Evolutionary conservation across 2,888 invertebrate genomes (phyloP).

Genomic region (Sylvicola cinctus): DNA sequence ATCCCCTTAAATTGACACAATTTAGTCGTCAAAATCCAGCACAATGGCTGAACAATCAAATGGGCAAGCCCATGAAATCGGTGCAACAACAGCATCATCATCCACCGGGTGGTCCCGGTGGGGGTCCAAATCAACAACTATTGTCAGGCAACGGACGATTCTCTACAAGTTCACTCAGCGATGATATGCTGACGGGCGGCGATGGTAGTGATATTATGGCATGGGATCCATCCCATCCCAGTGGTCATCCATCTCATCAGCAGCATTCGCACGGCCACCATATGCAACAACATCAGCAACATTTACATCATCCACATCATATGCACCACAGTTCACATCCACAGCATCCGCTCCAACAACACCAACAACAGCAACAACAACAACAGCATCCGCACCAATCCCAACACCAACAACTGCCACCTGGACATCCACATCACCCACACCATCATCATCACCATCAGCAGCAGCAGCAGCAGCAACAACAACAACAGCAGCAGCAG

Average conservation of each 20-base stretch:
- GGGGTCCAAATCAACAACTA: slow-evolving; percentile 5
- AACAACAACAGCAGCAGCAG: neutral
- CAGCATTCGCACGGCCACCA: neutral
- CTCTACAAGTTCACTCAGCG: slow-evolving; percentile 20
- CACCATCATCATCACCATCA: slow-evolving; percentile 6
- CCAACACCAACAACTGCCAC: slow-evolving; percentile 5
- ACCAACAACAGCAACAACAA: slow-evolving; percentile 2
- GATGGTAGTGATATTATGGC: slow-evolving; percentile 9
- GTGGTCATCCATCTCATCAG: neutral
- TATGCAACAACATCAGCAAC: neutral
- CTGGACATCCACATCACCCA: slow-evolving; percentile 7
- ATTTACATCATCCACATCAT: neutral
- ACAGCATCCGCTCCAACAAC: slow-evolving; percentile 1
- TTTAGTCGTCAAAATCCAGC: slow-evolving; percentile 56
- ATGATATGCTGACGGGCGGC: slow-evolving; percentile 36
- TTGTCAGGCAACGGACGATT: too few species aligned
- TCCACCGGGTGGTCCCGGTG: neutral
- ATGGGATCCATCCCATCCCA: slow-evolving; percentile 4
- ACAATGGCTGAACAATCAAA: slow-evolving; percentile 42
- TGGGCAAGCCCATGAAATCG: slow-evolving; percentile 22
- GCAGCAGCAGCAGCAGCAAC: neutral
- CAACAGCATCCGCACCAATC: slow-evolving; percentile 5
- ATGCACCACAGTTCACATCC: too few species aligned
- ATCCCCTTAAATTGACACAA: slow-evolving; percentile 75
- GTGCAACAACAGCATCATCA: slow-evolving; percentile 22